These are phyloP conservation scores for Urocitellus parryii DNA, from an alignment of 2,113 vertebrate genomes.

Conservation along the genomic window DNA sequence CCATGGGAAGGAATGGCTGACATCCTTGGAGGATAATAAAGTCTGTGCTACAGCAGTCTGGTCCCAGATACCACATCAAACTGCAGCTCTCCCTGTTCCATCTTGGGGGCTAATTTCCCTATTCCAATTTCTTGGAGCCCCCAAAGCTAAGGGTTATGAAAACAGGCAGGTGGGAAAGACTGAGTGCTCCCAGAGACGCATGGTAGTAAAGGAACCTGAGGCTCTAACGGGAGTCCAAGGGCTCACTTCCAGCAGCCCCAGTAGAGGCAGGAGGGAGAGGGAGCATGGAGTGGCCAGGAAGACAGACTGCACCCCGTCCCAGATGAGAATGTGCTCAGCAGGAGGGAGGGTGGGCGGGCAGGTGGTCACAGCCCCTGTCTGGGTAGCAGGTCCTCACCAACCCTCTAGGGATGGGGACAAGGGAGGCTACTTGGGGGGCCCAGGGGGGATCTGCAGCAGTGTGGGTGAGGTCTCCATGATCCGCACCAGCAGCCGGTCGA, in stretches of 20 bases:
- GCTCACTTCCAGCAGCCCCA: conserved; percentile 31
- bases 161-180: conserved; percentile 34
- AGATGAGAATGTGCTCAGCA: neutral
- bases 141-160: conserved; percentile 48
- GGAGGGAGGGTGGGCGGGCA: conserved; percentile 26
- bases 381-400: conserved; percentile 20
- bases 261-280: conserved; percentile 1
- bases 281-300: neutral
- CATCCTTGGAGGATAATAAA: neutral
- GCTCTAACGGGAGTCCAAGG: neutral
- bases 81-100: neutral
- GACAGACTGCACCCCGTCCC: neutral
- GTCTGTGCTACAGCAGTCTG: neutral
- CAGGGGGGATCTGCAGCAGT: conserved; percentile 94
- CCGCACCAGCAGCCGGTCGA: conserved; percentile 96
- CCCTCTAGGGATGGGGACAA: neutral
- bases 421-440: conserved; percentile 78
- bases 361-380: neutral
- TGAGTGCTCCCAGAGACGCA: neutral
- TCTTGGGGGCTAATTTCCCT: conserved; percentile 26
- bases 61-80: neutral
- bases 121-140: conserved; percentile 25
- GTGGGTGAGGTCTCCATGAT: conserved; percentile 98
- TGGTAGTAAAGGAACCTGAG: neutral
- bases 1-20: conserved; percentile 1